These are phyloP conservation scores for Sander vitreus DNA, from an alignment of 2,113 vertebrate species.

Conservation along the genomic window DNA sequence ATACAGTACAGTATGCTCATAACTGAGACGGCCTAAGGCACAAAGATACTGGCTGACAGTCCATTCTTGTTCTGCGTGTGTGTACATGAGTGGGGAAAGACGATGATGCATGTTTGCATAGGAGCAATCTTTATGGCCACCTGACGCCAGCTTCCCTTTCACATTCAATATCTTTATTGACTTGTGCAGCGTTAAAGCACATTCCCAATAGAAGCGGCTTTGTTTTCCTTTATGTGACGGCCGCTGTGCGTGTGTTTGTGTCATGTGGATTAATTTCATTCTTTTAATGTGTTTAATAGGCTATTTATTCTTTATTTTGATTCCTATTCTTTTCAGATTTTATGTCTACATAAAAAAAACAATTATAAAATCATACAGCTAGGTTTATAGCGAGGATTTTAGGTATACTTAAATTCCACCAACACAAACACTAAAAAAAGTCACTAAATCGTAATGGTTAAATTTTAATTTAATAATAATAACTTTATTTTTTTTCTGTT, in stretches of 20 bases:
- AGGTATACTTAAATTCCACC: neutral
- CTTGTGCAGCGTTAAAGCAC: conserved; percentile 53
- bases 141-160: conserved; percentile 70
- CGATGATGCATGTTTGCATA: conserved; percentile 64
- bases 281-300: neutral
- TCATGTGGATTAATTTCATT: conserved; percentile 8
- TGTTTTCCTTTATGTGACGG: conserved; percentile 25
- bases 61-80: conserved; percentile 19
- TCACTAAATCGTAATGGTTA: neutral
- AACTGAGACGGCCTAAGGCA: conserved; percentile 43
- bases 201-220: conserved; percentile 27
- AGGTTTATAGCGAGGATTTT: neutral
- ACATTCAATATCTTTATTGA: conserved; percentile 72
- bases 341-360: neutral
- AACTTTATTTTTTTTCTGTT: neutral
- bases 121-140: conserved; percentile 63
- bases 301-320: neutral
- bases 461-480: neutral
- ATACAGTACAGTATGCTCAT: conserved; percentile 26
- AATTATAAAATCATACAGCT: neutral
- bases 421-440: neutral
- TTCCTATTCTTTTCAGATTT: neutral
- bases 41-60: conserved; percentile 45
- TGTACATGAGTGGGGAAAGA: conserved; percentile 46
- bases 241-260: neutral